phyloP scores from a whole-genome alignment of 2,888 invertebrate species.

The Choristoneura rosaceana region DNA sequence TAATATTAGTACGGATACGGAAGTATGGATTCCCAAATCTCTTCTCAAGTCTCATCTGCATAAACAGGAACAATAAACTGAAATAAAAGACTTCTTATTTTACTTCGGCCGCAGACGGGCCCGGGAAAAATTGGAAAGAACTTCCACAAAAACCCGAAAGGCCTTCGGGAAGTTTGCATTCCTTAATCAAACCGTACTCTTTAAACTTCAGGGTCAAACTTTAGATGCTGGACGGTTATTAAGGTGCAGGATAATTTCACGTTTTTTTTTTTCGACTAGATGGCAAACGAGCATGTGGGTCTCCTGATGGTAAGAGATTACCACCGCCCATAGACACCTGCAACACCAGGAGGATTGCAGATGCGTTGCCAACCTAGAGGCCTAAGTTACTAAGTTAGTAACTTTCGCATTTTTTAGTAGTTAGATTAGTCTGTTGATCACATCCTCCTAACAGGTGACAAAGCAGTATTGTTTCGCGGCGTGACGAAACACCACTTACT shows the following conservation, averaged over 20 bases:
- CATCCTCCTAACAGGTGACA: not conserved
- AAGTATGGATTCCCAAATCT: not conserved
- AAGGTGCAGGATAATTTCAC: no score
- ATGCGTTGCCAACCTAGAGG: no score
- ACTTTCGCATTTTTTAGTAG: not conserved
- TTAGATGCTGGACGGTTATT: no score
- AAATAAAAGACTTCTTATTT: constrained; percentile 14
- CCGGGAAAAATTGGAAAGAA: constrained; percentile 7
- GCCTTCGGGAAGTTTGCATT: not conserved
- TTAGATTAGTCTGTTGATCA: no score
- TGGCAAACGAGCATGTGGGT: no score
- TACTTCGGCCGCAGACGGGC: constrained; percentile 1
- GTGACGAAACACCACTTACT: constrained; percentile 16
- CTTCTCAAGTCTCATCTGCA: constrained; percentile 18
- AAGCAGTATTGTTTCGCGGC: not conserved
- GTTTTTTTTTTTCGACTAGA: no score
- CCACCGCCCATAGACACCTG: no score
- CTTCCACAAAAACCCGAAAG: constrained; percentile 7
- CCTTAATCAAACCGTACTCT: constrained; percentile 21
- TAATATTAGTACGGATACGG: no score
- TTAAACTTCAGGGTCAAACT: not conserved
- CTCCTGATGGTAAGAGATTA: no score
- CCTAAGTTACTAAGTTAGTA: no score
- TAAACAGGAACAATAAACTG: constrained; percentile 16
- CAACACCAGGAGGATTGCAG: no score